Percentiles rank a stretch among this genome's conserved stretches.
phyloP scores from a whole-genome alignment of 92 coral and sea anemone genomes.

The Ricordea florida region DNA sequence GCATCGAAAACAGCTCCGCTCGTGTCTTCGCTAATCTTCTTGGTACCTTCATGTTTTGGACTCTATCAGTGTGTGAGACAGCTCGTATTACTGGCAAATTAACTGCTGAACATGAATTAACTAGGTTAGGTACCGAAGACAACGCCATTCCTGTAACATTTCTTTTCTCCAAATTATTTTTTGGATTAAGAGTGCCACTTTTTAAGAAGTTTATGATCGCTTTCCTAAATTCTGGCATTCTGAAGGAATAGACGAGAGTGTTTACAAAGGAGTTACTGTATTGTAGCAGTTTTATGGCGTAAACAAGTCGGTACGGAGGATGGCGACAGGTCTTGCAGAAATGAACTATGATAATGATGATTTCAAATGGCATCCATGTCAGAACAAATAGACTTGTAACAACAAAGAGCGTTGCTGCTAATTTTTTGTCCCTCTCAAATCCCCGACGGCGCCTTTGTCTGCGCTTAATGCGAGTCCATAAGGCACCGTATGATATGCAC shows the following conservation, averaged over 20 bases:
- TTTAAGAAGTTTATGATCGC: neutral
- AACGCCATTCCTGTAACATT: neutral
- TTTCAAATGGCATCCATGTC: slow-evolving; percentile 65
- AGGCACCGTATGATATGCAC: slow-evolving; percentile 59
- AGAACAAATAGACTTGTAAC: slow-evolving; percentile 49
- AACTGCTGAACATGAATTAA: slow-evolving; percentile 6
- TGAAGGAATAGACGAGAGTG: slow-evolving; percentile 50
- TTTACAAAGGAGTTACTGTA: slow-evolving; percentile 64
- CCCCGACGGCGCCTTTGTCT: slow-evolving; percentile 8
- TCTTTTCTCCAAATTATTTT: neutral
- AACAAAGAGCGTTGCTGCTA: slow-evolving; percentile 34
- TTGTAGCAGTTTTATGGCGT: slow-evolving; percentile 49
- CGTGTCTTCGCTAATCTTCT: slow-evolving; percentile 7
- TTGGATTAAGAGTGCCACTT: slow-evolving; percentile 6
- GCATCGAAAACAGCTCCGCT: too few species aligned
- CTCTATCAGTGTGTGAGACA: neutral
- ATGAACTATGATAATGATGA: slow-evolving; percentile 44
- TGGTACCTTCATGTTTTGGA: neutral
- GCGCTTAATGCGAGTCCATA: slow-evolving; percentile 63
- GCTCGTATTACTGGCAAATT: neutral
- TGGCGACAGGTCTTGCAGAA: slow-evolving; percentile 2
- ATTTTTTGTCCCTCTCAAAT: slow-evolving; percentile 15
- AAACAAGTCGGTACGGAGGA: slow-evolving; percentile 7
- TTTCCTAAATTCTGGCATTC: slow-evolving; percentile 58
- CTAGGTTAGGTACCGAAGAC: slow-evolving; percentile 2